Evolutionary conservation across 2,797 vertebrate genomes (phyloP).

Genomic region (Malacoraja senta): DNA sequence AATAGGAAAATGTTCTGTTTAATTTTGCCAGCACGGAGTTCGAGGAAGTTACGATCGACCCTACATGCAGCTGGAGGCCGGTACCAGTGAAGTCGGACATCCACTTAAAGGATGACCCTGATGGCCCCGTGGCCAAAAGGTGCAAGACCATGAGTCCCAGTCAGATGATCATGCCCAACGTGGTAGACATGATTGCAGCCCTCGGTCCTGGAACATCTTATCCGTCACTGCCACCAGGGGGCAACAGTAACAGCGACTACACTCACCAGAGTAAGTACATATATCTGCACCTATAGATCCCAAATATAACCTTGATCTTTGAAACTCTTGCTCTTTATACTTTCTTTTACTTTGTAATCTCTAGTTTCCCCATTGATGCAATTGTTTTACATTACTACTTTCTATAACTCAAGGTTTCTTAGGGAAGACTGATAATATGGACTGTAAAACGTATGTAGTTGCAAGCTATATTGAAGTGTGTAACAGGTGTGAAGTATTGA

Average conservation of each 20-base stretch:
- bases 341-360: too few species aligned
- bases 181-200: slow-evolving; percentile 92
- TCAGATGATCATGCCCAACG: slow-evolving; percentile 84
- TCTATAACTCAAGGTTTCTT: too few species aligned
- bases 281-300: not conserved
- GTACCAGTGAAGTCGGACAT: slow-evolving; percentile 84
- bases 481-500: not conserved
- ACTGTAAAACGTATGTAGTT: not conserved
- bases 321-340: too few species aligned
- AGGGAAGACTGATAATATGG: not conserved
- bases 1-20: not conserved
- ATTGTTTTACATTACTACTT: too few species aligned
- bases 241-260: slow-evolving; percentile 65
- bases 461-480: not conserved
- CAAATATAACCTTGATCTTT: too few species aligned
- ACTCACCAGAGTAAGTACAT: slow-evolving; percentile 63
- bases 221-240: slow-evolving; percentile 57
- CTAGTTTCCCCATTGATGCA: too few species aligned
- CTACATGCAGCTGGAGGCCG: slow-evolving; percentile 86
- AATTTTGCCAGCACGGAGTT: slow-evolving; percentile 71
- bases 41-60: slow-evolving; percentile 95
- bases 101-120: slow-evolving; percentile 83
- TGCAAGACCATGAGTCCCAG: slow-evolving; percentile 87
- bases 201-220: slow-evolving; percentile 70
- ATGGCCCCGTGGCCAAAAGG: slow-evolving; percentile 80